Evolutionary conservation across 2,113 vertebrate species (phyloP).

Genomic region (Prionailurus viverrinus): DNA sequence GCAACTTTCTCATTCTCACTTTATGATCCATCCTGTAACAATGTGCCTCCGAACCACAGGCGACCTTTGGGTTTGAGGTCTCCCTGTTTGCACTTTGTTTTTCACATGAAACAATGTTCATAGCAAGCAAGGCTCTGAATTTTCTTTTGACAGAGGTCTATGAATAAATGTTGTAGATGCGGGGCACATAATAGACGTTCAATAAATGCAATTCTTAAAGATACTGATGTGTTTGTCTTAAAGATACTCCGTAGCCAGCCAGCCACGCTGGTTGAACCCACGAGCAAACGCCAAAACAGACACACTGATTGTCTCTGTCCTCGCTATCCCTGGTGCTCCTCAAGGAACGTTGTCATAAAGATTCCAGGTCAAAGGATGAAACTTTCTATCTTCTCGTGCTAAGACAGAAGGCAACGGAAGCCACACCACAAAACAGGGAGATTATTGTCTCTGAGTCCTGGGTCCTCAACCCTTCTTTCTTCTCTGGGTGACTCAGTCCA

Average conservation of each 20-base stretch:
- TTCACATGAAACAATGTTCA: background rate
- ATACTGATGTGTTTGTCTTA: background rate
- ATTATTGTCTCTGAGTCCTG: conserved; percentile 78
- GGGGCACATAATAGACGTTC: background rate
- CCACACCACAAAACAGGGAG: conserved; percentile 62
- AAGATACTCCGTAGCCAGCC: no score
- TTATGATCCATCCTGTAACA: background rate
- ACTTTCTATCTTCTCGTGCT: conserved; percentile 69
- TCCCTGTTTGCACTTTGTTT: background rate
- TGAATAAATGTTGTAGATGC: background rate
- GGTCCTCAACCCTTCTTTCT: conserved; percentile 76
- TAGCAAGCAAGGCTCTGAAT: background rate
- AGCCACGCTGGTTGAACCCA: background rate
- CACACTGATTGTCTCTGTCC: background rate
- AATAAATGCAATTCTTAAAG: background rate
- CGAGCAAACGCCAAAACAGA: background rate
- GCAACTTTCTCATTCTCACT: background rate
- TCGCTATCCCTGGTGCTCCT: background rate
- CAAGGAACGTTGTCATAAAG: background rate
- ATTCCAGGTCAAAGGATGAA: conserved; percentile 35
- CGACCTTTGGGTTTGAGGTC: background rate
- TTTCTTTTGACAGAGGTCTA: background rate
- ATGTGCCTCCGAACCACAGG: background rate
- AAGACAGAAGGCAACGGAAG: conserved; percentile 67
- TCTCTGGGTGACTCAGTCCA: conserved; percentile 77